Evolutionary conservation across 1,140 invertebrate genomes (phyloP).

Genomic region (Dendroctonus ponderosae): DNA sequence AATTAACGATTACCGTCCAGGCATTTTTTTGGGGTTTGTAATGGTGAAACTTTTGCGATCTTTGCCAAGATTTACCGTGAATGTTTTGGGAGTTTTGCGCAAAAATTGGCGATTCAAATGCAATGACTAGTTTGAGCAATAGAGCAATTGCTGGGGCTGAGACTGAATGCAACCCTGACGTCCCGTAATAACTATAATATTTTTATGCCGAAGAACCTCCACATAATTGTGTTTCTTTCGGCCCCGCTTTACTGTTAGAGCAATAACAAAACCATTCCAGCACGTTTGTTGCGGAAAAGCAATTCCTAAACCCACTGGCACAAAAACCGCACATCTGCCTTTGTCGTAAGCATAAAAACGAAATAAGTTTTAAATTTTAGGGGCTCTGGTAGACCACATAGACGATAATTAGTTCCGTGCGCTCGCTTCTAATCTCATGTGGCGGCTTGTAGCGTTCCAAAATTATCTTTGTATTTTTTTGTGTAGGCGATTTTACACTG

Average conservation of each 20-base stretch:
- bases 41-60: too few species aligned
- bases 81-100: too few species aligned
- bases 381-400: conserved; percentile 13
- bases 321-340: conserved; percentile 32
- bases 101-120: too few species aligned
- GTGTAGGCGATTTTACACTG: background rate
- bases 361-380: conserved; percentile 16
- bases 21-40: too few species aligned
- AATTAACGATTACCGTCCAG: too few species aligned
- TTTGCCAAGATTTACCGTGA: too few species aligned
- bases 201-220: conserved; percentile 27
- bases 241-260: conserved; percentile 24
- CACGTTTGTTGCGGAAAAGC: conserved; percentile 28
- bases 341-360: conserved; percentile 26
- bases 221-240: conserved; percentile 30
- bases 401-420: conserved; percentile 19
- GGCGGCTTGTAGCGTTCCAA: background rate
- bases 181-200: conserved; percentile 26
- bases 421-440: conserved; percentile 3
- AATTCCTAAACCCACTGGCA: conserved; percentile 25
- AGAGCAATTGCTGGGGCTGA: too few species aligned
- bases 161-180: too few species aligned
- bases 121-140: too few species aligned
- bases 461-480: too few species aligned
- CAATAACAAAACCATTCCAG: conserved; percentile 27